Conservation (phyloP, 1,140 invertebrate genomes). For the Pararge aegeria region DNA sequence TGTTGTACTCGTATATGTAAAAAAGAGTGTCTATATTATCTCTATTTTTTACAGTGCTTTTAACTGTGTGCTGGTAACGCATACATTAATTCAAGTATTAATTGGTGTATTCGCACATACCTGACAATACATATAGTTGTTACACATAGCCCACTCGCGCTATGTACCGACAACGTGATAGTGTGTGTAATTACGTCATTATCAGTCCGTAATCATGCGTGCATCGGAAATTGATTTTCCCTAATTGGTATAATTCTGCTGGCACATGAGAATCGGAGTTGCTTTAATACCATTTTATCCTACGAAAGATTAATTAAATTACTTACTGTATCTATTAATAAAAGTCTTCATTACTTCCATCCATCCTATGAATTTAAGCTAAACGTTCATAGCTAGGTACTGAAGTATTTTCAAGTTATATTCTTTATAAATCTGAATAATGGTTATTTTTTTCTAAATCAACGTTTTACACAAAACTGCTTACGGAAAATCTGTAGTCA, state of each 20-base stretch:
- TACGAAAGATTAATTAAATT: neutral
- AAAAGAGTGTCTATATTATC: neutral
- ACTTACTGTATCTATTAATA: too few relatives aligned
- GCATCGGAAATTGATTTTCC: constrained; percentile 55
- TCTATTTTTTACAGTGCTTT: neutral
- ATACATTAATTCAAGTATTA: constrained; percentile 19
- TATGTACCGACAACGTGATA: constrained; percentile 37
- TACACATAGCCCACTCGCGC: constrained; percentile 19
- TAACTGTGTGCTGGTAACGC: constrained; percentile 17
- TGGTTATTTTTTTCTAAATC: too few relatives aligned
- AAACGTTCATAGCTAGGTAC: too few relatives aligned
- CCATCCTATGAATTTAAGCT: too few relatives aligned
- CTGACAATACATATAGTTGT: constrained; percentile 1
- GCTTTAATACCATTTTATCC: neutral
- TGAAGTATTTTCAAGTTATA: too few relatives aligned
- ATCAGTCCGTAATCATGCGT: constrained; percentile 54
- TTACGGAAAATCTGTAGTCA: too few relatives aligned
- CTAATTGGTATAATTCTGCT: constrained; percentile 35
- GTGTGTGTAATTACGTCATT: constrained; percentile 57
- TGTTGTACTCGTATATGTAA: too few relatives aligned
- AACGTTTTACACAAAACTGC: too few relatives aligned
- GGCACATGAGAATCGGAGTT: neutral
- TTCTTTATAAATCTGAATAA: too few relatives aligned
- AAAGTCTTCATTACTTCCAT: too few relatives aligned
- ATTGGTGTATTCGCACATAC: neutral